Evolutionary conservation across 2,113 vertebrate genomes (phyloP), one percentile per base, ranked within the genome.

Genomic region (Thunnus maccoyii): DNA sequence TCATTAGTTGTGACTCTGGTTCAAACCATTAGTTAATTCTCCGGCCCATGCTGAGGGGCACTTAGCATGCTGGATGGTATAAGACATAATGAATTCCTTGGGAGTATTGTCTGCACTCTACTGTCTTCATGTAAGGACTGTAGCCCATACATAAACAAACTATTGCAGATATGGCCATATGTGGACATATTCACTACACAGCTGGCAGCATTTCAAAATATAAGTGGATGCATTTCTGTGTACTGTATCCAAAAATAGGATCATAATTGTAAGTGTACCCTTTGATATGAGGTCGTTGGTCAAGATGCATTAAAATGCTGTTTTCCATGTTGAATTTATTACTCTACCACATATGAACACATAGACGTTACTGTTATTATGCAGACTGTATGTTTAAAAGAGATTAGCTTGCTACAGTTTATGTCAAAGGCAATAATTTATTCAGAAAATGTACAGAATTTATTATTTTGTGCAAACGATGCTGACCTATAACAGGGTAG

Each of bases 11-110:
- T 47, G 58, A 71, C 70, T 83, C 51, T 3, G 6, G 30, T 55
- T 54, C 55, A 76, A 74, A 72, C 61, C 78, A 76, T 86, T 55
- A 72, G 50, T 73, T 66, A 17, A 73, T 48, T 72, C 64, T 80
- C 47, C 57, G 44, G 80, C 48, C 32, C 73, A 0, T 0, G 47
- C 68, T 58, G 64, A 60, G 78, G 61, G 64, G 67, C 10, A 10
- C 72, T 32, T 71, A 83, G 69, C 17, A 32, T 25, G 50, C 30
- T 32, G 61, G 22, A 64, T 30, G 2, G 1, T 57, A 46, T 72
- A 41, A 46, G 16, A 66, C 65, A 62, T 75, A 58, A 47, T 64
- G 15, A 54, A 57, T 54, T 72, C 46, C 52, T 70, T 27, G 8
- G 16, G 50, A 68, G 54, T 65, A 54, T 72, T 82, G 54, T 71